phyloP scores from a whole-genome alignment of 1,140 invertebrate genomes.

The Ooceraea biroi region DNA sequence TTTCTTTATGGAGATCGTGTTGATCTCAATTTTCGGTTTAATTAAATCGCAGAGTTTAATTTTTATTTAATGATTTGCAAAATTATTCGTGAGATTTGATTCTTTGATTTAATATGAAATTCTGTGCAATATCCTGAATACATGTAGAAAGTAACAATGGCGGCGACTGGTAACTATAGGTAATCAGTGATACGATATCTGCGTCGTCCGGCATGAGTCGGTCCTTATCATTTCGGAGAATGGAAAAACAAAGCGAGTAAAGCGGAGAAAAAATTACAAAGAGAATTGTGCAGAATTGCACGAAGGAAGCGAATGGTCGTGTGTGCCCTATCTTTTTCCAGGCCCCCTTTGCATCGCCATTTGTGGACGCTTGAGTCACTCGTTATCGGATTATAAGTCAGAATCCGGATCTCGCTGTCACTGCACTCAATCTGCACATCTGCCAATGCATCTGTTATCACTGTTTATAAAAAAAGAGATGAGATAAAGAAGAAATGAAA shows the following conservation, averaged over 20 bases:
- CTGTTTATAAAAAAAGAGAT: neutral
- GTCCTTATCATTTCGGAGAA: constrained; percentile 33
- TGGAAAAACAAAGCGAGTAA: constrained; percentile 7
- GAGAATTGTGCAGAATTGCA: neutral
- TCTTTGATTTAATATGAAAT: too few species aligned
- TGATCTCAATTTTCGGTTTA: too few species aligned
- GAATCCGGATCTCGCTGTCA: neutral
- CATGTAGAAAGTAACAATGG: too few species aligned
- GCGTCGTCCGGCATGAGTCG: constrained; percentile 24
- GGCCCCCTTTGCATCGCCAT: neutral
- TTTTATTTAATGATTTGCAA: too few species aligned
- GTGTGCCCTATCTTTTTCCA: constrained; percentile 9
- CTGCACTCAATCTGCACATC: neutral
- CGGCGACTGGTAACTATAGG: too few species aligned
- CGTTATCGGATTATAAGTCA: neutral
- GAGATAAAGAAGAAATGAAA: neutral
- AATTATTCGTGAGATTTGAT: too few species aligned
- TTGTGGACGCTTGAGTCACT: constrained; percentile 26
- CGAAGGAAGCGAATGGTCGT: neutral
- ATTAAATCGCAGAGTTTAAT: too few species aligned
- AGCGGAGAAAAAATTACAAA: constrained; percentile 4
- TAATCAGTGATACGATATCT: constrained; percentile 26
- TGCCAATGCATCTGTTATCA: neutral
- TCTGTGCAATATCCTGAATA: too few species aligned
- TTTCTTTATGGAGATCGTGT: too few species aligned